Evolutionary conservation across 2,888 invertebrate genomes (phyloP), one percentile per base, ranked within the genome.

Genomic region (Eupithecia pulchellata): DNA sequence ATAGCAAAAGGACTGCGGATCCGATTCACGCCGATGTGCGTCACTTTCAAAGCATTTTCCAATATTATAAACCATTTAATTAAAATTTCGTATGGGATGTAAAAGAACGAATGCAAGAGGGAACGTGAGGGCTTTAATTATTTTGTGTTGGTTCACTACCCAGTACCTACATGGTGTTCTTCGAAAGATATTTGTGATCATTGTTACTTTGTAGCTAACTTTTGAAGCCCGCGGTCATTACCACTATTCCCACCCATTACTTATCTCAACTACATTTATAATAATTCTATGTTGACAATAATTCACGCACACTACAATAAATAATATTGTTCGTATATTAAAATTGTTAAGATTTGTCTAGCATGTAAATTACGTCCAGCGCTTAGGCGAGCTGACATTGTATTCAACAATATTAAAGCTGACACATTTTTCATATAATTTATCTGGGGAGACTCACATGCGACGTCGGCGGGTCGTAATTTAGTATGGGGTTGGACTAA

Each of bases 381-480:
- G 75, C 72, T 76, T 63, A 65, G 25, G 71, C 76, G 68, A 74
- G 73, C 75, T 74, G 75, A 77, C 77, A 75, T 76, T 71, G 75
- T 69, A 77, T 77, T 76, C 78, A 77, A 79, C 76, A 78, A 79
- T 74, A 76, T 80, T 80, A 82, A 84, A 75, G 79, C 77, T 81
- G 82, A 85, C 82, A 84, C 81, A 86, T 86, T 86, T 85, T 86
- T 83, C 86, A 82, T 80, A 82, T 78, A 85, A 85, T 86, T 87
- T 86, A 85, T 84, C 78, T 75, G 79, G 73, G 80, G 78, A 82
- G 80, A 80, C 81, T 85, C 84, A 81, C 84, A 81, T 78, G 83
- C 83, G 81, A 83, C 83, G 81, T 83, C 81, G 82, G 81, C 82
- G 73, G 76, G 75, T 75, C 83, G 84, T 89, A 87, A 86, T 84